Percentiles rank a stretch among this genome's conserved stretches.
These are phyloP conservation scores for Camptogramma bilineatum DNA, from an alignment of 2,888 invertebrate genomes.

Conservation along the genomic window DNA sequence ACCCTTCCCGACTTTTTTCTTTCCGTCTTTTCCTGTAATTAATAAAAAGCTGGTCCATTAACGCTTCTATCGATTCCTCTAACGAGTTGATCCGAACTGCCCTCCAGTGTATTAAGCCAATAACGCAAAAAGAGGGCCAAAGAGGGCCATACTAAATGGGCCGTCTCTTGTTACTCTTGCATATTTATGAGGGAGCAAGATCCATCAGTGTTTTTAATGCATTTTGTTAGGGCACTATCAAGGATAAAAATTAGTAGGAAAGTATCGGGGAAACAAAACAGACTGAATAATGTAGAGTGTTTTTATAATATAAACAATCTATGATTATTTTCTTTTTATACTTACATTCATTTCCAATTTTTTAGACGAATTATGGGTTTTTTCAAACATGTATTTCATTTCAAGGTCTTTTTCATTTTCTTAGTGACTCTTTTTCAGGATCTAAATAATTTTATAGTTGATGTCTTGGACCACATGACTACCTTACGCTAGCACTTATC, in stretches of 20 bases:
- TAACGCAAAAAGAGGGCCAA: slow-evolving; percentile 77
- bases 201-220: slow-evolving; percentile 64
- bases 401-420: no score
- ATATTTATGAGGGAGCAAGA: slow-evolving; percentile 78
- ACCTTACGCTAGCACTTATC: no score
- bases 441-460: no score
- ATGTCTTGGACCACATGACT: no score
- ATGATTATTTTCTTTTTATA: no score
- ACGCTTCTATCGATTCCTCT: slow-evolving; percentile 71
- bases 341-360: no score
- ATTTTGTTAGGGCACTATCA: slow-evolving; percentile 53
- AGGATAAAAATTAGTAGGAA: slow-evolving; percentile 23
- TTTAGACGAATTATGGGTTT: no score
- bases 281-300: background rate
- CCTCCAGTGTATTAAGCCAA: slow-evolving; percentile 80
- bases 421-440: no score
- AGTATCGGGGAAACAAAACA: slow-evolving; percentile 15
- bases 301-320: background rate
- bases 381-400: no score
- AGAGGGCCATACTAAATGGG: slow-evolving; percentile 74
- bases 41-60: slow-evolving; percentile 79
- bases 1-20: slow-evolving; percentile 42
- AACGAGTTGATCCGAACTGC: slow-evolving; percentile 77
- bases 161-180: slow-evolving; percentile 79
- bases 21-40: slow-evolving; percentile 62